Evolutionary conservation across 2,888 invertebrate genomes (phyloP).

Genomic region (Caenorhabditis sp.): DNA sequence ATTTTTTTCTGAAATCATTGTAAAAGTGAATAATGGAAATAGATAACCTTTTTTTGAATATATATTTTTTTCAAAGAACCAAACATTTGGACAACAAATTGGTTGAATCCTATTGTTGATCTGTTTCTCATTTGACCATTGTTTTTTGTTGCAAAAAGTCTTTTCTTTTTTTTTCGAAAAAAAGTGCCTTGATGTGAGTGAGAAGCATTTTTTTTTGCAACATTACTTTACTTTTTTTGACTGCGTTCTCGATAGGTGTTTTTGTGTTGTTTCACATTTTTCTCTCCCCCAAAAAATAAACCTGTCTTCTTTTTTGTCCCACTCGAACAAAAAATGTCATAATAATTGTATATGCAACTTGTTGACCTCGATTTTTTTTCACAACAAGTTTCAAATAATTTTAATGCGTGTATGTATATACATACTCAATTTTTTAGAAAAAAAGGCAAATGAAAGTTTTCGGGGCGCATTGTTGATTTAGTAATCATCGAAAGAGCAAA

Average conservation of each 20-base stretch:
- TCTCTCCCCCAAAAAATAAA: not conserved
- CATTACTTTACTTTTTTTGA: conserved; percentile 11
- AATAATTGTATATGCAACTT: conserved; percentile 7
- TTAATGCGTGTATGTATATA: not conserved
- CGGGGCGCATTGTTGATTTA: conserved; percentile 21
- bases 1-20: too few species aligned
- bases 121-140: conserved; percentile 34
- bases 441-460: not conserved
- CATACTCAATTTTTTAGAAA: not conserved
- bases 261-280: not conserved
- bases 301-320: not conserved
- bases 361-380: conserved; percentile 8
- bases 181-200: not conserved
- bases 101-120: not conserved
- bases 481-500: conserved; percentile 23
- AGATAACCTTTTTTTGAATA: too few species aligned
- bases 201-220: conserved; percentile 17
- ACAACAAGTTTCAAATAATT: not conserved
- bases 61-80: too few species aligned
- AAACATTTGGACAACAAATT: too few species aligned
- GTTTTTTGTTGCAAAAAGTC: conserved; percentile 11
- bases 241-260: not conserved
- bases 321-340: not conserved
- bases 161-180: conserved; percentile 28
- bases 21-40: too few species aligned